These are phyloP conservation scores for Myripristis murdjan DNA, from an alignment of 2,797 vertebrate species.

Conservation along the genomic window DNA sequence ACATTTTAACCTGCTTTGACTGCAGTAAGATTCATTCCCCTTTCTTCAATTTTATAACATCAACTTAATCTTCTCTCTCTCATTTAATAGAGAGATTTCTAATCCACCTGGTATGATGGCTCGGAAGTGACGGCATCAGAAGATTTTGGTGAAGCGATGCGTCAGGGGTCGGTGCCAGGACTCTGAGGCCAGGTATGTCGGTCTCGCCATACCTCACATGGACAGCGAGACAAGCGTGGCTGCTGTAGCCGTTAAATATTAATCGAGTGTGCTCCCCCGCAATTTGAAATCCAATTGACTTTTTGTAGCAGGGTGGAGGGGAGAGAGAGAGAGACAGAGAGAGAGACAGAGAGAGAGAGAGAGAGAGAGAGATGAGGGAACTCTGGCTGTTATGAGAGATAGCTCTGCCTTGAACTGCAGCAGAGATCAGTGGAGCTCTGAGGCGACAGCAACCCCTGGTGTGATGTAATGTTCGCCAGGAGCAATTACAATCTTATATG, in stretches of 20 bases:
- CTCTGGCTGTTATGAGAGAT: slow-evolving; percentile 30
- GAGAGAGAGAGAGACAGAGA: too few relatives aligned
- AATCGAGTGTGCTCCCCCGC: slow-evolving; percentile 53
- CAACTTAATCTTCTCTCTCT: slow-evolving; percentile 1
- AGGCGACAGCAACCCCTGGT: slow-evolving; percentile 50
- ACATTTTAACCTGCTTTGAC: neutral
- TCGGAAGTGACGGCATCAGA: neutral
- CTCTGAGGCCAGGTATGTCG: slow-evolving; percentile 6
- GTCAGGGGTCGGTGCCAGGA: slow-evolving; percentile 21
- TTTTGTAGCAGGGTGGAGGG: slow-evolving; percentile 30
- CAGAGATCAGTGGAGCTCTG: slow-evolving; percentile 48
- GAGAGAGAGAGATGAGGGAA: slow-evolving; percentile 32
- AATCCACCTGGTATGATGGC: neutral
- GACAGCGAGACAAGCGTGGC: slow-evolving; percentile 39
- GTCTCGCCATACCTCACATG: slow-evolving; percentile 22
- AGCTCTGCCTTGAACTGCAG: slow-evolving; percentile 41
- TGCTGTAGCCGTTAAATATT: slow-evolving; percentile 61
- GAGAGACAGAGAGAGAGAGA: too few relatives aligned
- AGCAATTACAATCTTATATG: slow-evolving; percentile 55
- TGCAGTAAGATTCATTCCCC: neutral
- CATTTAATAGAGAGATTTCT: neutral
- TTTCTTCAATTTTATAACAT: neutral
- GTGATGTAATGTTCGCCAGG: slow-evolving; percentile 44
- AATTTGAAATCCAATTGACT: slow-evolving; percentile 72
- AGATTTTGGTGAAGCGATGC: neutral